phyloP scores from a whole-genome alignment of 2,113 vertebrate genomes.

The Edolisoma coerulescens region DNA sequence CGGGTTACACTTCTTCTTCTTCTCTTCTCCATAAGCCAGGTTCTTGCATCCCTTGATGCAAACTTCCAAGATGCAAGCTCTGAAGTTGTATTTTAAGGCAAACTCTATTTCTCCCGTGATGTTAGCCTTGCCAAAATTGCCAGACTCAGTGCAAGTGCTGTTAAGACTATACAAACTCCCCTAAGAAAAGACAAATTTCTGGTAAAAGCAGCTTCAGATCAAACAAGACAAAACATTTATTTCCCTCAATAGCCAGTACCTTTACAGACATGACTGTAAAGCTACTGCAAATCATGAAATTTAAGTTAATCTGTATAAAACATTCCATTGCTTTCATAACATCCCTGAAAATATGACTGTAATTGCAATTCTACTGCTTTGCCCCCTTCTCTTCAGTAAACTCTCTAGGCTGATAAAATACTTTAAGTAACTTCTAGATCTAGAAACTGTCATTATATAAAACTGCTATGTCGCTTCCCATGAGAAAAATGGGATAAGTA shows the following conservation, averaged over 20 bases:
- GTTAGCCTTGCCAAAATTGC: slow-evolving; percentile 63
- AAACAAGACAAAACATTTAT: not conserved
- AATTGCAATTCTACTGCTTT: not conserved
- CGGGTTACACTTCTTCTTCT: slow-evolving; percentile 88
- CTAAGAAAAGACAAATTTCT: slow-evolving; percentile 54
- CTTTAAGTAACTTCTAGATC: not conserved
- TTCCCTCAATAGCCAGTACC: not conserved
- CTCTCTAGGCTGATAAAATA: not conserved
- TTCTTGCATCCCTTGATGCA: slow-evolving; percentile 81
- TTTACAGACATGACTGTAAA: not conserved
- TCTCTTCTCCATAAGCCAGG: slow-evolving; percentile 78
- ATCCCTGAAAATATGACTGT: not conserved
- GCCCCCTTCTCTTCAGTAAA: not conserved
- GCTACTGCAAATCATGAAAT: not conserved
- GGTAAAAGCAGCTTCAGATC: not conserved
- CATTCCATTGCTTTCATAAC: not conserved
- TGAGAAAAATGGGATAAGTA: not conserved
- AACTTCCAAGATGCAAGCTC: slow-evolving; percentile 78
- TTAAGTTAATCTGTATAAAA: not conserved
- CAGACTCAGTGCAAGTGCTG: slow-evolving; percentile 79
- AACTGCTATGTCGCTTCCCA: not conserved
- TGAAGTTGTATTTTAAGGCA: slow-evolving; percentile 77
- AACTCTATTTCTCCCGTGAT: slow-evolving; percentile 84
- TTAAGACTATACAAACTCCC: slow-evolving; percentile 75
- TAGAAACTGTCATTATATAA: not conserved